Percentiles rank a stretch among this genome's conserved stretches.
Conservation (phyloP, 2,113 vertebrate species). For the Hassar affinis region DNA sequence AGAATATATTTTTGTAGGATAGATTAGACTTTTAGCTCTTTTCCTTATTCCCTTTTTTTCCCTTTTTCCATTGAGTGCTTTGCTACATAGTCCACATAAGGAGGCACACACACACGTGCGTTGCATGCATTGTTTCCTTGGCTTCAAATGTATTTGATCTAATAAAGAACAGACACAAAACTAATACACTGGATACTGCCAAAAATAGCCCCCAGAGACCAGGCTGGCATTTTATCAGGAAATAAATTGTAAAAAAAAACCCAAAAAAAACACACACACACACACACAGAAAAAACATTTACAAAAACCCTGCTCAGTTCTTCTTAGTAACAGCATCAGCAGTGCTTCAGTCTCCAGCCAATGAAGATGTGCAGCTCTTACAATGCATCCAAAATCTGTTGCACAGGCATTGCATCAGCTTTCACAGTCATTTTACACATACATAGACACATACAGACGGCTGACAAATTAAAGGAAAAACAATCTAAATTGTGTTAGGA, state of each 20-base stretch:
- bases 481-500: not conserved
- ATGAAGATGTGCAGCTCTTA: conserved; percentile 18
- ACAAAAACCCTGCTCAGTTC: conserved; percentile 26
- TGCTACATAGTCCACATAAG: not conserved
- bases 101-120: not conserved
- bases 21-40: too few species aligned
- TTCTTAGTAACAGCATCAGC: conserved; percentile 43
- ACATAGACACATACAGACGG: not conserved
- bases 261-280: not conserved
- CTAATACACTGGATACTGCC: not conserved
- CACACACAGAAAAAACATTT: not conserved
- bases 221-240: not conserved
- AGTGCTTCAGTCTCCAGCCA: conserved; percentile 24
- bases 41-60: not conserved
- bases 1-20: not conserved
- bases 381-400: conserved; percentile 44
- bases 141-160: not conserved
- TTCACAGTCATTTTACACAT: conserved; percentile 30
- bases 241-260: not conserved
- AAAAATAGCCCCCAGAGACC: not conserved
- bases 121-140: not conserved
- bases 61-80: not conserved
- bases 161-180: not conserved
- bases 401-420: conserved; percentile 54
- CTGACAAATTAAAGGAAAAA: not conserved